These are phyloP conservation scores for Ostrea denselamellosa DNA, from an alignment of 1,140 invertebrate genomes.

Conservation along the genomic window DNA sequence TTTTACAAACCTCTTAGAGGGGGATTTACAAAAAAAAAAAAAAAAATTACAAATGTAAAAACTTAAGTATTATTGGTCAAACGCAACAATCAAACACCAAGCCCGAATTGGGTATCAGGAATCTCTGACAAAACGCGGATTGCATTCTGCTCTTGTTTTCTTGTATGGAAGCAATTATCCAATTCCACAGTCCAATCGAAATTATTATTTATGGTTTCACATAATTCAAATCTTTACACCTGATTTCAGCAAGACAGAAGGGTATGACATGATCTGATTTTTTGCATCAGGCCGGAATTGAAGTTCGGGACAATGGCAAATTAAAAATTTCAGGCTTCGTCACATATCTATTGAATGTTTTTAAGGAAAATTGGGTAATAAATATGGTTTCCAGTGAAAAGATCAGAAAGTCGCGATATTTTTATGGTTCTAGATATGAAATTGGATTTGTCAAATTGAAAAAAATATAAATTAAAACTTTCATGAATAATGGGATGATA, in stretches of 20 bases:
- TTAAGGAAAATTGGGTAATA: background rate
- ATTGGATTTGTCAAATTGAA: background rate
- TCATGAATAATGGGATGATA: too few species aligned
- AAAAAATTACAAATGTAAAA: background rate
- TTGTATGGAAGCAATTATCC: constrained; percentile 20
- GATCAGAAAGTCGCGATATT: constrained; percentile 10
- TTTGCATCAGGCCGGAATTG: constrained; percentile 30
- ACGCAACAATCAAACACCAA: background rate
- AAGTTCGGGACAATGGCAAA: constrained; percentile 17
- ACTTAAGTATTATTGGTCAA: background rate
- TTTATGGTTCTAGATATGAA: background rate
- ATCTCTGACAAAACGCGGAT: background rate
- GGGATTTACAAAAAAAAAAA: too few species aligned
- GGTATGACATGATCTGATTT: constrained; percentile 23
- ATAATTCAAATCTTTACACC: constrained; percentile 30
- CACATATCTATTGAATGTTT: constrained; percentile 20
- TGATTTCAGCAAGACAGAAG: constrained; percentile 29
- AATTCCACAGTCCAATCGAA: constrained; percentile 23
- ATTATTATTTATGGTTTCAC: constrained; percentile 39
- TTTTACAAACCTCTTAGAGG: background rate
- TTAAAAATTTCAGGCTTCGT: constrained; percentile 32
- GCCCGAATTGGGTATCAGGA: background rate
- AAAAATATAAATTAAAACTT: too few species aligned
- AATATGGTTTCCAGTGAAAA: constrained; percentile 24
- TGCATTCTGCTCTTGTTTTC: background rate